Evolutionary conservation across 2,888 invertebrate genomes (phyloP).

Genomic region (Ophion ventricosus): DNA sequence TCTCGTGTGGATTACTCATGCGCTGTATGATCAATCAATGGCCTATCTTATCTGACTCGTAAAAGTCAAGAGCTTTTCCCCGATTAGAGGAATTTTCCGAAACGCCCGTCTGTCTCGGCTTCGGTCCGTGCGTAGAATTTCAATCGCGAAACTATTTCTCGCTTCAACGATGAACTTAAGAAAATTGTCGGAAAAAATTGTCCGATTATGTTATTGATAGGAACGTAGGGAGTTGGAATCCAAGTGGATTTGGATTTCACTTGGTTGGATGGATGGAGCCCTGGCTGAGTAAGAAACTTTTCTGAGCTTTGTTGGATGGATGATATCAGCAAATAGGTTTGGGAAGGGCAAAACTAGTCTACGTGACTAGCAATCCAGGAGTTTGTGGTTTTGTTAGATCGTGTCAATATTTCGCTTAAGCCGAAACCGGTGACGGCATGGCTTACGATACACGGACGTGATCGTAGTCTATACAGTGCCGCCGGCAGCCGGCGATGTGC

Average conservation of each 20-base stretch:
- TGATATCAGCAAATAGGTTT: background rate
- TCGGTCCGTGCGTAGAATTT: constrained; percentile 69
- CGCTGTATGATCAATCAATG: background rate
- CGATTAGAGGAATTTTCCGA: constrained; percentile 6
- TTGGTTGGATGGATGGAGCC: background rate
- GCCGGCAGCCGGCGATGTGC: constrained; percentile 45
- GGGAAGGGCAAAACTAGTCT: constrained; percentile 69
- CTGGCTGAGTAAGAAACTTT: background rate
- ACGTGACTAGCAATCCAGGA: constrained; percentile 77
- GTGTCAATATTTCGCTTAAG: constrained; percentile 79
- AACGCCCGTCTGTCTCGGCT: background rate
- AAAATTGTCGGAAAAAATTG: too few species aligned
- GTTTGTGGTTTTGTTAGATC: constrained; percentile 73
- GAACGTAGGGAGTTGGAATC: too few species aligned
- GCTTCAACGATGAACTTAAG: constrained; percentile 74
- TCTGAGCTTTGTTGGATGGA: background rate
- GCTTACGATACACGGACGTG: constrained; percentile 55
- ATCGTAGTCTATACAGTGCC: constrained; percentile 13
- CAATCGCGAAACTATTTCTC: constrained; percentile 54
- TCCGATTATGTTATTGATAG: too few species aligned
- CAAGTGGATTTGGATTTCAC: too few species aligned
- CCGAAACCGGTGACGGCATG: constrained; percentile 66
- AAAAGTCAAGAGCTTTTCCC: constrained; percentile 35
- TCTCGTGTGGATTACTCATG: constrained; percentile 6
- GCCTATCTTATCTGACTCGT: constrained; percentile 15